Conservation (phyloP, 2,888 invertebrate species). For the Tipula vernalis region DNA sequence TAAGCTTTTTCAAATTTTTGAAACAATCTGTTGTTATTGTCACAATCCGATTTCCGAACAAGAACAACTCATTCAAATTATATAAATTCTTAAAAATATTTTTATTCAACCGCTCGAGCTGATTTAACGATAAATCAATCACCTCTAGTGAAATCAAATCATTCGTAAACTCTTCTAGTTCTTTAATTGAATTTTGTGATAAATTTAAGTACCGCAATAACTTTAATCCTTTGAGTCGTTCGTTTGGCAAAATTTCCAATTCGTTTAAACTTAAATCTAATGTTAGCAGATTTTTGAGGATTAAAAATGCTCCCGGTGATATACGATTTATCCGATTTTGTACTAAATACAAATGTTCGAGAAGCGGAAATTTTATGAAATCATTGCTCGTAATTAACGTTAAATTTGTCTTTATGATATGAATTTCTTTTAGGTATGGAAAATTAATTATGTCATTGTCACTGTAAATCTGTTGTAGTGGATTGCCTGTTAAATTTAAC, state of each 20-base stretch:
- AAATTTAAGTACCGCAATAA: slow-evolving; percentile 64
- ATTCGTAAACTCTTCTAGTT: slow-evolving; percentile 65
- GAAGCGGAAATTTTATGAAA: slow-evolving; percentile 68
- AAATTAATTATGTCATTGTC: slow-evolving; percentile 58
- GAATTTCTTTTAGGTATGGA: slow-evolving; percentile 67
- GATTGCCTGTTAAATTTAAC: slow-evolving; percentile 74
- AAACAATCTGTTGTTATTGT: slow-evolving; percentile 66
- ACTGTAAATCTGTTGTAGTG: slow-evolving; percentile 55
- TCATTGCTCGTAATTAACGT: slow-evolving; percentile 73
- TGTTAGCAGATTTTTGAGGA: slow-evolving; percentile 58
- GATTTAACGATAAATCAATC: slow-evolving; percentile 72
- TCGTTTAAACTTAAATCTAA: slow-evolving; percentile 74
- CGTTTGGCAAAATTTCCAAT: slow-evolving; percentile 69
- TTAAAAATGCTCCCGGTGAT: slow-evolving; percentile 74
- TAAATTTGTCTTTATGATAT: slow-evolving; percentile 66
- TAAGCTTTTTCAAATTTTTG: slow-evolving; percentile 58
- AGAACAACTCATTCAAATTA: slow-evolving; percentile 60
- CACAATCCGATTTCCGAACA: slow-evolving; percentile 74
- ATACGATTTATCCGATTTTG: slow-evolving; percentile 64
- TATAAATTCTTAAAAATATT: slow-evolving; percentile 65
- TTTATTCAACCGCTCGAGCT: slow-evolving; percentile 62
- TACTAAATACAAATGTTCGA: slow-evolving; percentile 60
- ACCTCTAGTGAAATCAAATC: slow-evolving; percentile 67
- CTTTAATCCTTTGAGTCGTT: slow-evolving; percentile 66
- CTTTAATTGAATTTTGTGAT: slow-evolving; percentile 69